phyloP scores from a whole-genome alignment of 2,888 invertebrate genomes.

The Autographa gamma region DNA sequence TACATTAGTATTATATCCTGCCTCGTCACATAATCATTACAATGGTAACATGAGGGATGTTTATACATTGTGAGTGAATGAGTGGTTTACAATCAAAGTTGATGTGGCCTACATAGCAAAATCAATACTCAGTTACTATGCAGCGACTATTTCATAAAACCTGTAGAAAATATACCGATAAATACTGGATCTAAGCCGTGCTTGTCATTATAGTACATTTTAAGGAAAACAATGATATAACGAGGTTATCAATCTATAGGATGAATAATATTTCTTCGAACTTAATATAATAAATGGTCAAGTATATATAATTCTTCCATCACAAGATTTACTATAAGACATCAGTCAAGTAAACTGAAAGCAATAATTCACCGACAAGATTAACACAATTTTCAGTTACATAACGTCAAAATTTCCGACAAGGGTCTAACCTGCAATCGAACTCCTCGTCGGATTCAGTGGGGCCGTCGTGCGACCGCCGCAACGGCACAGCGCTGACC shows the following conservation, averaged over 20 bases:
- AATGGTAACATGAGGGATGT: conserved; percentile 1
- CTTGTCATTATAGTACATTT: conserved; percentile 9
- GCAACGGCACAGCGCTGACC: conserved; percentile 74
- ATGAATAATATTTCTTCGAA: conserved; percentile 13
- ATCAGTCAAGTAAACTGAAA: conserved; percentile 19
- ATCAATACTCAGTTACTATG: conserved; percentile 15
- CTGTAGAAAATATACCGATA: not conserved
- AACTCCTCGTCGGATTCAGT: conserved; percentile 95
- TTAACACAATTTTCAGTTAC: conserved; percentile 78
- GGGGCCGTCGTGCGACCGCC: conserved; percentile 82
- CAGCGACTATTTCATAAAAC: not conserved
- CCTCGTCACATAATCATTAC: not conserved
- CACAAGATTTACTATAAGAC: conserved; percentile 5
- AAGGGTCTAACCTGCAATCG: conserved; percentile 90
- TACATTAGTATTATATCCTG: not conserved
- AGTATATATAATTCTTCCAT: not conserved
- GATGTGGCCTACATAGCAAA: conserved; percentile 38
- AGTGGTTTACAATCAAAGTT: conserved; percentile 5
- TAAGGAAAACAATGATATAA: conserved; percentile 31
- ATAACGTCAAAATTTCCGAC: conserved; percentile 82
- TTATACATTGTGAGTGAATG: not conserved
- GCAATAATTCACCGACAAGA: conserved; percentile 46
- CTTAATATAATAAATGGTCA: conserved; percentile 13
- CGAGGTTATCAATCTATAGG: conserved; percentile 12
- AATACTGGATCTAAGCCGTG: not conserved